A percentile compares a stretch with the other conserved stretches of the same genome.
These are phyloP conservation scores for Zygogramma bicolorata DNA, from an alignment of 2,888 invertebrate genomes.

Conservation along the genomic window DNA sequence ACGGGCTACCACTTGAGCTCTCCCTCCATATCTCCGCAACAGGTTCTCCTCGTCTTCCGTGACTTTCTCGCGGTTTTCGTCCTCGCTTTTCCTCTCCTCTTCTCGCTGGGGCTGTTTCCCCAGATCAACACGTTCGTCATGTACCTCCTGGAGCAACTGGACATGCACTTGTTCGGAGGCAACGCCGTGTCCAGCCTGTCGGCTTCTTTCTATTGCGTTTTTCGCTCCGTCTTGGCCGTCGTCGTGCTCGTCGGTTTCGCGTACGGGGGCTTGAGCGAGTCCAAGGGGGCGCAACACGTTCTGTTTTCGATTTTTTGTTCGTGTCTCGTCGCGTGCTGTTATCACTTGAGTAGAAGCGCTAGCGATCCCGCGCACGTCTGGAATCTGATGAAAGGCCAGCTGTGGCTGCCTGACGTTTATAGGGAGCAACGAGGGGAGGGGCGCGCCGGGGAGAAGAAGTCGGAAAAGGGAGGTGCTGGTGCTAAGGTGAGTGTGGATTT, in stretches of 20 bases:
- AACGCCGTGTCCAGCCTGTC: slow-evolving; percentile 87
- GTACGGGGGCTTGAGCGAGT: slow-evolving; percentile 87
- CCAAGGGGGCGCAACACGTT: slow-evolving; percentile 88
- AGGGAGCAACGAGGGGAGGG: slow-evolving; percentile 61
- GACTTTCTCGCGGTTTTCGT: slow-evolving; percentile 85
- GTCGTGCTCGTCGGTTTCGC: slow-evolving; percentile 87
- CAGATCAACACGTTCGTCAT: slow-evolving; percentile 97
- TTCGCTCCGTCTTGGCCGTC: slow-evolving; percentile 84
- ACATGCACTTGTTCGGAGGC: slow-evolving; percentile 90
- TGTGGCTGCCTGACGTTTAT: slow-evolving; percentile 83
- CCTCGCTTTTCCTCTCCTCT: slow-evolving; percentile 92
- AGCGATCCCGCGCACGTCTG: slow-evolving; percentile 92
- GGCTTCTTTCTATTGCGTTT: slow-evolving; percentile 85
- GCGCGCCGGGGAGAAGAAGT: slow-evolving; percentile 32
- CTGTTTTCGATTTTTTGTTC: slow-evolving; percentile 96
- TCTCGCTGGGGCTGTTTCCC: slow-evolving; percentile 95
- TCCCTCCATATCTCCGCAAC: slow-evolving; percentile 66
- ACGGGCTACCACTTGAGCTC: slow-evolving; percentile 35
- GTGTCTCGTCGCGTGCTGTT: slow-evolving; percentile 87
- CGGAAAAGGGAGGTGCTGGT: slow-evolving; percentile 29
- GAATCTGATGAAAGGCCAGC: slow-evolving; percentile 86
- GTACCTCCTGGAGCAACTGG: slow-evolving; percentile 96
- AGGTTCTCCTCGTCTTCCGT: slow-evolving; percentile 75
- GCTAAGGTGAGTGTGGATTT: slow-evolving; percentile 19
- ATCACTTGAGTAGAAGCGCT: slow-evolving; percentile 92